A percentile compares a stretch with the other conserved stretches of the same genome.
Evolutionary conservation across 2,797 vertebrate species (phyloP).

Genomic region (Dallia pectoralis): DNA sequence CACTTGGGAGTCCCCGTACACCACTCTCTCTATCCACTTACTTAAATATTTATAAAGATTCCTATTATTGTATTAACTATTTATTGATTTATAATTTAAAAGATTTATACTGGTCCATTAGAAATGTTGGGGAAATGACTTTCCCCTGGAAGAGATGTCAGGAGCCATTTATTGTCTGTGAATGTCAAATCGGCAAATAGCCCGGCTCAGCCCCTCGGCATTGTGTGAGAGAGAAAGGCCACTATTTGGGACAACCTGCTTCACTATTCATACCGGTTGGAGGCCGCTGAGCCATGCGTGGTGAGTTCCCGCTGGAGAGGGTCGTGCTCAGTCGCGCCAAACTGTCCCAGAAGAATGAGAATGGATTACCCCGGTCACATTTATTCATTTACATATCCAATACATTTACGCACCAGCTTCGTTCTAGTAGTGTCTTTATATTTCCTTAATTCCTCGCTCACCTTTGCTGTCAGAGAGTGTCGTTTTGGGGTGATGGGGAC

Average conservation of each 20-base stretch:
- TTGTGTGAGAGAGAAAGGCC: neutral
- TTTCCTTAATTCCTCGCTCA: constrained; percentile 21
- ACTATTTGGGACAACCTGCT: constrained; percentile 48
- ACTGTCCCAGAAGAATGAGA: constrained; percentile 66
- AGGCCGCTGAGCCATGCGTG: constrained; percentile 56
- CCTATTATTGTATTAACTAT: constrained; percentile 98
- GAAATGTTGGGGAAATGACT: constrained; percentile 77
- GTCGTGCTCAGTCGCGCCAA: constrained; percentile 66
- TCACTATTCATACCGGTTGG: constrained; percentile 72
- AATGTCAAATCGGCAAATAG: constrained; percentile 69
- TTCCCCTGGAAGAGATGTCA: constrained; percentile 73
- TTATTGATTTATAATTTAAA: constrained; percentile 99
- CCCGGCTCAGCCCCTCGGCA: constrained; percentile 40
- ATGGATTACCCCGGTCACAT: constrained; percentile 63
- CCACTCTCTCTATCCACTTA: constrained; percentile 59
- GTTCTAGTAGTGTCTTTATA: constrained; percentile 42
- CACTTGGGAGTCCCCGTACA: neutral
- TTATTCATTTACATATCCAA: constrained; percentile 76
- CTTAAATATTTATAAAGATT: constrained; percentile 95
- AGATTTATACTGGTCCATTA: constrained; percentile 85
- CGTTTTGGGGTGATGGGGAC: neutral
- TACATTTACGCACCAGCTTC: constrained; percentile 47
- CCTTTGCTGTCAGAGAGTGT: constrained; percentile 35
- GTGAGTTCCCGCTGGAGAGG: constrained; percentile 50
- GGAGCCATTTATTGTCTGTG: constrained; percentile 74